phyloP scores from a whole-genome alignment of 2,113 vertebrate species.

The Dissostichus mawsoni region DNA sequence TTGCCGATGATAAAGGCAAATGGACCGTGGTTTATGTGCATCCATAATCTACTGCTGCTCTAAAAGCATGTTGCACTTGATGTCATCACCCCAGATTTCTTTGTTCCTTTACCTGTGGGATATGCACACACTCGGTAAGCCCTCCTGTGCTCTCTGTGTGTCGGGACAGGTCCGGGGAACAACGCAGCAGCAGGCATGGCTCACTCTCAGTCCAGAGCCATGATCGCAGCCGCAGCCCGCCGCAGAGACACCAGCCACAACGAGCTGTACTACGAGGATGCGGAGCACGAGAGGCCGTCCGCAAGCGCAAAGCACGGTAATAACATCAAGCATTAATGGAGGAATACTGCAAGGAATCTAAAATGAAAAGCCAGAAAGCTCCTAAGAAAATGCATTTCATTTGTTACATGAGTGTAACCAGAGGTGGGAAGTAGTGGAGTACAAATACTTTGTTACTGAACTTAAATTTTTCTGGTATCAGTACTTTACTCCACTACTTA shows the following conservation, averaged over 20 bases:
- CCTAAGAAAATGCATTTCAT: no score
- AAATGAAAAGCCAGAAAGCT: no score
- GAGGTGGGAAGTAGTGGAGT: no score
- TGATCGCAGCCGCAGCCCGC: conserved; percentile 91
- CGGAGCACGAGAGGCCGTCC: conserved; percentile 92
- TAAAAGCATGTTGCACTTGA: conserved; percentile 39
- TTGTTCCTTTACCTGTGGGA: background rate
- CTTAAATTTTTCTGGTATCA: no score
- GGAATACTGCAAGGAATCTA: no score
- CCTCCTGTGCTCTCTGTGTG: background rate
- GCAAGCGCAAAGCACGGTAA: conserved; percentile 92
- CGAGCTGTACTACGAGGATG: conserved; percentile 95
- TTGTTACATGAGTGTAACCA: no score
- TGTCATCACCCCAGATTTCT: conserved; percentile 45
- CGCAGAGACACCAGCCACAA: conserved; percentile 93
- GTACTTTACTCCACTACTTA: no score
- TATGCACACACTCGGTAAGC: background rate
- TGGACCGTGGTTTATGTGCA: conserved; percentile 20
- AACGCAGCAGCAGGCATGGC: conserved; percentile 70
- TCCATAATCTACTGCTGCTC: conserved; percentile 13
- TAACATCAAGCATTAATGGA: no score
- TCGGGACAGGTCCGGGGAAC: conserved; percentile 70
- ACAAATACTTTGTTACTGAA: no score
- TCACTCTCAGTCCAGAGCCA: conserved; percentile 89
- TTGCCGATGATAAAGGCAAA: conserved; percentile 41